Evolutionary conservation across 2,797 vertebrate genomes (phyloP), one percentile per base, ranked within the genome.

Genomic region (Manis crassicaudata): DNA sequence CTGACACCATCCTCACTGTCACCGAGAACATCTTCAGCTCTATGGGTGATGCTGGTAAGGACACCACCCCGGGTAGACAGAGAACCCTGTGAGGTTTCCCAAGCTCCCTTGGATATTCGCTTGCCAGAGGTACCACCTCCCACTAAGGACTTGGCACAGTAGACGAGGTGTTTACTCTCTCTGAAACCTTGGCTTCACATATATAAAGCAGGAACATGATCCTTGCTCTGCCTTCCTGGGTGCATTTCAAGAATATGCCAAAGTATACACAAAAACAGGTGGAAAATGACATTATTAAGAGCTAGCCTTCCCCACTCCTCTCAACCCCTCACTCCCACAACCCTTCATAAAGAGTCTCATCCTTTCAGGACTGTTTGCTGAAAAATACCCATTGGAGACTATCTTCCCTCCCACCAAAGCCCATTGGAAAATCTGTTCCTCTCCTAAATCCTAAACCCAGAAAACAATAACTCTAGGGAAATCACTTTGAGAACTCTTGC

Each of bases 21-120:
- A 99, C 99, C 0, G 99, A 99, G 98, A 99, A 99, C 98, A 99
- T 99, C 98, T 99, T 99, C 98, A 99, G 99, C 98, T 99, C 99
- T 23, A 99, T 99, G 99, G 99, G 99, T 1, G 99, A 99, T 14
- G 99, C 99, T 32, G 99, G 99, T 99, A 97, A 98, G 99, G 95
- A 83, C 50, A 43, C 8, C 37, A n/a, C n/a, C n/a, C 56, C 2
- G 20, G 21, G 52, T 32, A 93, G 68, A 80, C 68, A 37, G 0
- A 60, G 43, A 46, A 17, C 27, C 80, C 46, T 29, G 1, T 17
- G 52, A 65, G 25, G 32, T 63, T 75, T 25, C 32, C 58, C 11
- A 29, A 40, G 37, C 73, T 83, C 27, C 1, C 46, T 0, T 58
- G 54, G 35, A 54, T 46, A 32, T 73, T 52, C 35, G 62, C n/a